Evolutionary conservation across 1,140 invertebrate genomes (phyloP), one percentile per base, ranked within the genome.

Genomic region (Ceratosolen fusciceps): DNA sequence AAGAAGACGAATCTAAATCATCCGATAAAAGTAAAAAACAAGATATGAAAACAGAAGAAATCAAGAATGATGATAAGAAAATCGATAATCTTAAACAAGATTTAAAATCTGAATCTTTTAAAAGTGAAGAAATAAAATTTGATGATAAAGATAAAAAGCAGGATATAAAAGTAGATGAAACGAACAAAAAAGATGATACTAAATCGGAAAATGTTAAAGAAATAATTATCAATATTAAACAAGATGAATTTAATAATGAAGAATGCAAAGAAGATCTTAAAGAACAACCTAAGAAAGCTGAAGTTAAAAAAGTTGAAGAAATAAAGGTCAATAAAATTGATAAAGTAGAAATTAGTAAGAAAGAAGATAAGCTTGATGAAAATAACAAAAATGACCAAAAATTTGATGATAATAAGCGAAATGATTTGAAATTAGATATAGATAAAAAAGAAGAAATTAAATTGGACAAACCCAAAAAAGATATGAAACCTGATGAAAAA

Each of bases 1-100:
- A 81, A 14, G 77, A 74, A 37, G 83, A 83, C 31, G 67, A 31
- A n/a, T 77, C 62, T 47, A 85, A 83, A 47, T 78, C 81, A 62
- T 79, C 81, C 37, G 78, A 81, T 43, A 82, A 77, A 56, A 71
- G n/a, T 24, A 83, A 82, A 29, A 83, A 68, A 47, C 49, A 80
- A 4, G 31, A 58, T 72, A 43, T 39, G 29, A 52, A 83, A 43
- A 56, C 77, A 70, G 58, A 73, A 19, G 82, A 85, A 26, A 78
- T n/a, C 49, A 84, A 47, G 52, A 74, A 83, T 4, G 81, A 85
- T 29, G 81, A 77, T 24, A 85, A 68, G n/a, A 83, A 85, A 71
- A 3, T 37, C 5, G 65, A 78, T 56, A 47, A 75, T 68, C 16
- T 58, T 43, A 73, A 72, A 72, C 65, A 81, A 74, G 65, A 81